These are phyloP conservation scores for Peromyscus californicus DNA, from an alignment of 2,113 vertebrate genomes.

Conservation along the genomic window DNA sequence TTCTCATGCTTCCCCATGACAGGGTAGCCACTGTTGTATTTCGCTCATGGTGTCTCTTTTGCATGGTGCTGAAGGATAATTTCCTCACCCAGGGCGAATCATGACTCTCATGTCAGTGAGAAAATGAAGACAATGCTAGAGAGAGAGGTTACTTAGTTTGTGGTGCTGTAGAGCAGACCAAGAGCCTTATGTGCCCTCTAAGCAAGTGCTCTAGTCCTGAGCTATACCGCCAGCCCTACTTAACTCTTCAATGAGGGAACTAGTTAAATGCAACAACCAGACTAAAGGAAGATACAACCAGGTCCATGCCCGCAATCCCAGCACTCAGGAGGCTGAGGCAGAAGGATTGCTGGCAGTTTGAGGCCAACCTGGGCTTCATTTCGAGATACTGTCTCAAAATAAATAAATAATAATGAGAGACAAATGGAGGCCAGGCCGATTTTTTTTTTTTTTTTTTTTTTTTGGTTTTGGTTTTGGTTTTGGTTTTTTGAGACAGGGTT, in stretches of 20 bases:
- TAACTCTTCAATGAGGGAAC: background rate
- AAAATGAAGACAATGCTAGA: background rate
- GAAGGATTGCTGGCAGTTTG: background rate
- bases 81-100: background rate
- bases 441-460: background rate
- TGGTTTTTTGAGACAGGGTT: too few relatives aligned
- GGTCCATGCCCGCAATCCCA: background rate
- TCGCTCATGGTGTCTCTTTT: background rate
- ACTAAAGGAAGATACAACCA: background rate
- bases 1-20: background rate
- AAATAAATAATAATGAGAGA: background rate
- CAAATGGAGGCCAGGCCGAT: background rate
- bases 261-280: background rate
- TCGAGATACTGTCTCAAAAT: background rate
- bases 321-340: background rate
- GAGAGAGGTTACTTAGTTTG: background rate
- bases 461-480: too few relatives aligned
- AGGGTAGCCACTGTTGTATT: background rate
- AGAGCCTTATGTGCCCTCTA: background rate
- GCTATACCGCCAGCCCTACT: background rate
- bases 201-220: background rate
- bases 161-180: background rate
- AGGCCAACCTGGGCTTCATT: background rate
- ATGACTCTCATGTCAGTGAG: background rate
- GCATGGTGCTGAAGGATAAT: background rate